These are phyloP conservation scores for Apamea monoglypha DNA, from an alignment of 2,888 invertebrate genomes.

Conservation along the genomic window DNA sequence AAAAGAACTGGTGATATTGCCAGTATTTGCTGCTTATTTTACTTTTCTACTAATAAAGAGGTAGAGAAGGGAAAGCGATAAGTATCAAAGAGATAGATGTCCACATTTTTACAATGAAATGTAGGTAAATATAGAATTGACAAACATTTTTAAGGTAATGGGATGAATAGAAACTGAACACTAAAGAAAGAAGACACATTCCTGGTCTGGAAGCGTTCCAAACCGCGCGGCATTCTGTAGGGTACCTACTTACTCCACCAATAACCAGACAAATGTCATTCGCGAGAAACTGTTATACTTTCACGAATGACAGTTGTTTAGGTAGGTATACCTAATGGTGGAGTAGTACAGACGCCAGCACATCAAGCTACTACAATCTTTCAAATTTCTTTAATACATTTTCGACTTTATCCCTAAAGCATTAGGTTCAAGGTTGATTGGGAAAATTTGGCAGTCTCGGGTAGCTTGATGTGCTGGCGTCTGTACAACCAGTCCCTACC, in stretches of 20 bases:
- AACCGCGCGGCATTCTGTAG: background rate
- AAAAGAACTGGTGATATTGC: constrained; percentile 24
- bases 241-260: background rate
- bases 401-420: no score
- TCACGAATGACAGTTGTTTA: background rate
- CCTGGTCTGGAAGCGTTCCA: background rate
- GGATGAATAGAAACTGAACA: constrained; percentile 50
- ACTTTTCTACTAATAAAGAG: constrained; percentile 68
- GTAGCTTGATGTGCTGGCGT: no score
- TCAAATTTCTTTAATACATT: no score
- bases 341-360: background rate
- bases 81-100: constrained; percentile 57
- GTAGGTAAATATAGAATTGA: constrained; percentile 48
- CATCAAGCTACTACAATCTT: no score
- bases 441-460: no score
- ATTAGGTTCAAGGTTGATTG: no score
- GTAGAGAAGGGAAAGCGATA: constrained; percentile 73
- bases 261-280: background rate
- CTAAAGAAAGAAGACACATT: background rate
- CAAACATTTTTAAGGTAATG: constrained; percentile 27
- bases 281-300: background rate
- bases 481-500: no score
- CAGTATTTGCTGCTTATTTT: constrained; percentile 59
- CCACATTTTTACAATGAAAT: constrained; percentile 66
- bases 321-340: background rate